These are phyloP conservation scores for Pterois miles DNA, from an alignment of 2,797 vertebrate species.

Conservation along the genomic window DNA sequence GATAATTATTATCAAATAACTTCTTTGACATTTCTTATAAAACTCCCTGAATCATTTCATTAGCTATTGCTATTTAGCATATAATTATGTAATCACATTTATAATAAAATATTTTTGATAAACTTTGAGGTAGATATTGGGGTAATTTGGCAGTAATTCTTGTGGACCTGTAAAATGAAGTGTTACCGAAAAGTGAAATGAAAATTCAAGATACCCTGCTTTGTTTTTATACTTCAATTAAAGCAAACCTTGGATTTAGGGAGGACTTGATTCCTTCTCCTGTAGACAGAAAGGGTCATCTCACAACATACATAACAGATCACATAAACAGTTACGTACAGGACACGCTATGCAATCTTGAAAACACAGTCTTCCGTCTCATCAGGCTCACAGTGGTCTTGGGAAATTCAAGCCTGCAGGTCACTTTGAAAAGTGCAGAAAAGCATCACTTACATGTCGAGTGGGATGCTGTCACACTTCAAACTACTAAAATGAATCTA, in stretches of 20 bases:
- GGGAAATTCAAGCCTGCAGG: slow-evolving; percentile 1
- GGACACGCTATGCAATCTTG: background rate
- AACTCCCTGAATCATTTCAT: no score
- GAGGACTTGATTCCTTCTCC: background rate
- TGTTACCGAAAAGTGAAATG: no score
- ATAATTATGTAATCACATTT: no score
- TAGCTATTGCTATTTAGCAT: no score
- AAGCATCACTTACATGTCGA: background rate
- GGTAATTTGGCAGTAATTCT: no score
- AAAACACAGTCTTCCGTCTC: slow-evolving; percentile 1
- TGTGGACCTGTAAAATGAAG: no score
- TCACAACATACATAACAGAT: no score
- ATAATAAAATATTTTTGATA: no score
- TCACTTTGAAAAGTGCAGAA: slow-evolving; percentile 20
- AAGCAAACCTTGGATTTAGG: background rate
- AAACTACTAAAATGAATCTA: slow-evolving; percentile 31
- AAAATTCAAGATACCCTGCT: background rate
- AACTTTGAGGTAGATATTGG: fast-evolving
- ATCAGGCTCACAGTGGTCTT: background rate
- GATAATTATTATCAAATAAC: no score
- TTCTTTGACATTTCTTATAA: no score
- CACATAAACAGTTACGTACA: background rate
- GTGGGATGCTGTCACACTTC: slow-evolving; percentile 19
- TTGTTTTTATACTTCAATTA: background rate
- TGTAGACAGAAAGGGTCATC: background rate